Conservation (phyloP, 1,140 invertebrate genomes). For the Lepidurus apus region DNA sequence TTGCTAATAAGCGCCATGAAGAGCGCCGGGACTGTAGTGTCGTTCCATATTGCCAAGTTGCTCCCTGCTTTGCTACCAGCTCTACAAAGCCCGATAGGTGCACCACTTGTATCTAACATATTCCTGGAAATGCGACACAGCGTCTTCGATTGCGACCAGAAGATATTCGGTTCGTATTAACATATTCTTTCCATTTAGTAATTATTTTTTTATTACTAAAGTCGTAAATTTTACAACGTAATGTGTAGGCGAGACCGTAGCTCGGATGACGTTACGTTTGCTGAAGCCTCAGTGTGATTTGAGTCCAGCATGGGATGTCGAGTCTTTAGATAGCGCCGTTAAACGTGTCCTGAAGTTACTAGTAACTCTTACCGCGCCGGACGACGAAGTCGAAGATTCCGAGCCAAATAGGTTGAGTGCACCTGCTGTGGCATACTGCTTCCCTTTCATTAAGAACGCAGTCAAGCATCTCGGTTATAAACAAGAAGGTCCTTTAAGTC, state of each 20-base stretch:
- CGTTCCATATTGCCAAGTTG: constrained; percentile 57
- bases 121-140: constrained; percentile 53
- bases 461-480: constrained; percentile 40
- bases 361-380: constrained; percentile 49
- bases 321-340: constrained; percentile 56
- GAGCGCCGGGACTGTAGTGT: constrained; percentile 58
- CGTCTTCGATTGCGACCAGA: constrained; percentile 45
- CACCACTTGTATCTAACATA: constrained; percentile 56
- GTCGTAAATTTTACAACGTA: neutral
- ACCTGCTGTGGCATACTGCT: constrained; percentile 74
- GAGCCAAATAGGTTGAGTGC: constrained; percentile 49
- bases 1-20: constrained; percentile 56
- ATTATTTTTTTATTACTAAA: neutral
- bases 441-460: constrained; percentile 68
- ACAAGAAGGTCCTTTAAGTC: constrained; percentile 36
- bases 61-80: constrained; percentile 57
- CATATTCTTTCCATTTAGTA: neutral
- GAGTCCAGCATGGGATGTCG: constrained; percentile 68
- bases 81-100: constrained; percentile 63
- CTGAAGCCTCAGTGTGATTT: constrained; percentile 73
- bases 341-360: constrained; percentile 56
- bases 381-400: neutral
- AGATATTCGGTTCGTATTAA: constrained; percentile 37
- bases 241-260: constrained; percentile 52
- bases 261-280: constrained; percentile 61